Conservation (phyloP, 2,797 vertebrate species). For the Capromys pilorides region DNA sequence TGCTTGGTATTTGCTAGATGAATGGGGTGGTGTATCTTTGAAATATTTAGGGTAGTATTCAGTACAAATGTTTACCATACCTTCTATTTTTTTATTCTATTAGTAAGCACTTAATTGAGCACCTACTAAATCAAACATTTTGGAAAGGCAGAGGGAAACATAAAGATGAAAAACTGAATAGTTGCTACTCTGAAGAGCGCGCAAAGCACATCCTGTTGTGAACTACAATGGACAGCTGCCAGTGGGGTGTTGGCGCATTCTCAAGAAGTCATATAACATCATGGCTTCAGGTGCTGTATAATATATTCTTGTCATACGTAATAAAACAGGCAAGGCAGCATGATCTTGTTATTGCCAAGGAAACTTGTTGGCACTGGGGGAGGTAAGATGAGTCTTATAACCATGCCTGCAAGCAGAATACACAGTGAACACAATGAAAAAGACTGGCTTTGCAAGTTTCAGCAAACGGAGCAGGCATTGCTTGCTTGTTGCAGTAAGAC, state of each 20-base stretch:
- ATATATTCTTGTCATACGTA: not conserved
- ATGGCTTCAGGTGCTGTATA: not conserved
- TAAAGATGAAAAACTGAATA: not conserved
- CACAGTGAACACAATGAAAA: not conserved
- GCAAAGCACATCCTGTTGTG: not conserved
- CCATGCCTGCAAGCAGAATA: not conserved
- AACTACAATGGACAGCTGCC: not conserved
- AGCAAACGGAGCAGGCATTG: not conserved
- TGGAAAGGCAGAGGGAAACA: not conserved
- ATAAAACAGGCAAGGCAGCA: not conserved
- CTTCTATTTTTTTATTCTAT: not conserved
- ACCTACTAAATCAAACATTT: not conserved
- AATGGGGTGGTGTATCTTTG: not conserved
- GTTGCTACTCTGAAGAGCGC: not conserved
- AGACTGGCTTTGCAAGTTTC: not conserved
- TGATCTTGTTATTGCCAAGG: not conserved
- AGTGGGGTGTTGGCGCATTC: not conserved
- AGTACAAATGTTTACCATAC: not conserved
- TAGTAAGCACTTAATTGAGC: not conserved
- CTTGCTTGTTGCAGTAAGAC: not conserved
- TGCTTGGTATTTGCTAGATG: not conserved
- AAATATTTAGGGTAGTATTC: constrained; percentile 2
- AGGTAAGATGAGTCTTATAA: not conserved
- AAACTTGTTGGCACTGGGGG: not conserved
- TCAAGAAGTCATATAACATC: not conserved